phyloP scores from a whole-genome alignment of 35 echinoderm and acorn worm genomes.

The Chiridota heheva region DNA sequence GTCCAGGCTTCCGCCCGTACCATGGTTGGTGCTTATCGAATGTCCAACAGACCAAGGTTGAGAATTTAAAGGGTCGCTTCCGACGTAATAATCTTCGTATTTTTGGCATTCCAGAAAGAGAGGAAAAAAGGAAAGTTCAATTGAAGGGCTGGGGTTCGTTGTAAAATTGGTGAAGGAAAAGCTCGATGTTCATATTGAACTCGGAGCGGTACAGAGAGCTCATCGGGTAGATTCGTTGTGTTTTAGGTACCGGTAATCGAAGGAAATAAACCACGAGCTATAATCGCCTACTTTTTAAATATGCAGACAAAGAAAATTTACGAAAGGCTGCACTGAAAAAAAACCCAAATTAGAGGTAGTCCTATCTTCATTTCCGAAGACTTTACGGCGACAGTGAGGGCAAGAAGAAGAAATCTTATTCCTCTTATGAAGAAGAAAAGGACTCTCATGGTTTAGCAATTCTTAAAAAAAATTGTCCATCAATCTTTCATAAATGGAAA shows the following conservation, averaged over 20 bases:
- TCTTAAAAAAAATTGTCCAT: too few relatives aligned
- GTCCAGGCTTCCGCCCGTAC: background rate
- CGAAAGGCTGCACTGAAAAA: background rate
- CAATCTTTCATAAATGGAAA: too few relatives aligned
- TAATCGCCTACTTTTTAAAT: background rate
- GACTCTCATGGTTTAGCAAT: too few relatives aligned
- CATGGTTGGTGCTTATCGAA: background rate
- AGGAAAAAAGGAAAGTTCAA: background rate
- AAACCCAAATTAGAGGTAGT: background rate
- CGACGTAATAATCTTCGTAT: constrained; percentile 8
- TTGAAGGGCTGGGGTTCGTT: background rate
- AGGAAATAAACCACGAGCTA: background rate
- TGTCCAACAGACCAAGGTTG: constrained; percentile 3
- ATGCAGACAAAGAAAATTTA: background rate
- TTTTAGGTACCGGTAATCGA: background rate
- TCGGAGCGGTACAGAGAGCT: background rate
- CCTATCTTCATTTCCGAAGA: constrained; percentile 1
- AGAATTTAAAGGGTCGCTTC: background rate
- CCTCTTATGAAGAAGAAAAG: background rate
- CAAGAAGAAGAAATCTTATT: background rate
- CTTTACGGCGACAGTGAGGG: background rate
- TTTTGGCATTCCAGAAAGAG: background rate
- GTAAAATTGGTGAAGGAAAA: too few relatives aligned
- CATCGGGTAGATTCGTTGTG: background rate
- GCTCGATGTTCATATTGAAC: too few relatives aligned